Evolutionary conservation across 2,888 invertebrate genomes (phyloP).

Genomic region (Euplagia quadripunctaria): DNA sequence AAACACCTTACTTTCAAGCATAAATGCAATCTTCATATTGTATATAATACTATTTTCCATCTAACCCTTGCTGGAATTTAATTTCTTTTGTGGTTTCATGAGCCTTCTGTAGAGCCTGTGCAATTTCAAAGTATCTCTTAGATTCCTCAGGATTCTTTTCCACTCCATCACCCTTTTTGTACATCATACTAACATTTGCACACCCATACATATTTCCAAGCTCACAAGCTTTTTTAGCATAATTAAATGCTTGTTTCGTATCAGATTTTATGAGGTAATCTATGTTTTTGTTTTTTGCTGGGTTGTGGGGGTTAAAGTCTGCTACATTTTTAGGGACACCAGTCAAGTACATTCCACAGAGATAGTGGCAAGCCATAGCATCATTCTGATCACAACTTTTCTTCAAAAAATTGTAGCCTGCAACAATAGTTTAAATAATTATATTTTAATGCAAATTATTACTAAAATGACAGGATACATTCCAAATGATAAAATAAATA

Average conservation of each 20-base stretch:
- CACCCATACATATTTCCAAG: slow-evolving; percentile 95
- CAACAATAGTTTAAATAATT: slow-evolving; percentile 24
- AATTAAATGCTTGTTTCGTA: slow-evolving; percentile 92
- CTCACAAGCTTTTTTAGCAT: slow-evolving; percentile 93
- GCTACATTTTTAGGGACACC: slow-evolving; percentile 90
- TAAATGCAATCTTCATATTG: slow-evolving; percentile 41
- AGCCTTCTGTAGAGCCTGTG: slow-evolving; percentile 91
- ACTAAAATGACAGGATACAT: not conserved
- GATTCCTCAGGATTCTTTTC: slow-evolving; percentile 91
- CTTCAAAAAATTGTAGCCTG: slow-evolving; percentile 88
- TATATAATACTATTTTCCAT: slow-evolving; percentile 52
- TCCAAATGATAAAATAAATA: not conserved
- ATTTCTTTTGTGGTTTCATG: slow-evolving; percentile 84
- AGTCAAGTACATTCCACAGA: slow-evolving; percentile 92
- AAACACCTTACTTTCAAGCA: slow-evolving; percentile 12
- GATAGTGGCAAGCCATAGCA: slow-evolving; percentile 92
- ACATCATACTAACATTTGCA: slow-evolving; percentile 96
- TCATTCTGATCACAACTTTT: slow-evolving; percentile 88
- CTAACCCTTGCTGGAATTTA: slow-evolving; percentile 87
- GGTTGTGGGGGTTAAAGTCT: slow-evolving; percentile 74
- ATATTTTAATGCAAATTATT: not conserved
- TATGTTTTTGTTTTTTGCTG: slow-evolving; percentile 75
- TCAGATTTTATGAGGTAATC: slow-evolving; percentile 89
- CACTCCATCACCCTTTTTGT: slow-evolving; percentile 94
- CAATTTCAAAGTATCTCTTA: slow-evolving; percentile 91